Evolutionary conservation across 2,113 vertebrate species (phyloP).

Genomic region (Pelvicachromis taeniatus): DNA sequence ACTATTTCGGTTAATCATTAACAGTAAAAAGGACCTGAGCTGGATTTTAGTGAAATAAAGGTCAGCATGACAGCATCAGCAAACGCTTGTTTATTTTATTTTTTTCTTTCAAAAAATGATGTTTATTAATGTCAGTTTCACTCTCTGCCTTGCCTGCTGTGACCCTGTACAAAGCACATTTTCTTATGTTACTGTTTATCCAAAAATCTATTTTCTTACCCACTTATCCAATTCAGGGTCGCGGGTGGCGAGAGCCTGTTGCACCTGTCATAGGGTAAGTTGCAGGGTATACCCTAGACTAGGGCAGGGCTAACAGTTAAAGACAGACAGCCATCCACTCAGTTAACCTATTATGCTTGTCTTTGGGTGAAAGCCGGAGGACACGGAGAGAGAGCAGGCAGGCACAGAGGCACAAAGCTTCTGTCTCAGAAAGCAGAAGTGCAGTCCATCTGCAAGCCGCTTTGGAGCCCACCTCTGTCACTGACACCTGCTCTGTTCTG

Average conservation of each 20-base stretch:
- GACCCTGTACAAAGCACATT: not conserved
- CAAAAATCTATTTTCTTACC: not conserved
- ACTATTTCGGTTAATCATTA: not conserved
- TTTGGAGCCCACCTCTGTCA: not conserved
- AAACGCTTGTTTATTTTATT: not conserved
- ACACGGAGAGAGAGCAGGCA: not conserved
- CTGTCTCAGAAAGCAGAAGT: not conserved
- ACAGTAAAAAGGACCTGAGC: not conserved
- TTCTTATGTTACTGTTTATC: not conserved
- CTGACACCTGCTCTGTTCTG: not conserved
- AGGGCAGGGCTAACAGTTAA: accelerated
- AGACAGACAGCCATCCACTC: not conserved
- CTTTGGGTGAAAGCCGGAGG: not conserved
- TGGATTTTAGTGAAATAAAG: not conserved
- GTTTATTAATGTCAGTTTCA: not conserved
- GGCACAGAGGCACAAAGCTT: not conserved
- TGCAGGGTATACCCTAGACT: not conserved
- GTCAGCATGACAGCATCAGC: not conserved
- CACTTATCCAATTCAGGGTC: not conserved
- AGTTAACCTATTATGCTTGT: not conserved
- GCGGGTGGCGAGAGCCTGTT: not conserved
- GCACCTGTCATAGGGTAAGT: not conserved
- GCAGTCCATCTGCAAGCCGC: not conserved
- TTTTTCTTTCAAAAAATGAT: not conserved
- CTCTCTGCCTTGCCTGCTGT: not conserved